A percentile compares a stretch with the other conserved stretches of the same genome.
phyloP scores from a whole-genome alignment of 2,888 invertebrate species.

The Sepioteuthis lessoniana region DNA sequence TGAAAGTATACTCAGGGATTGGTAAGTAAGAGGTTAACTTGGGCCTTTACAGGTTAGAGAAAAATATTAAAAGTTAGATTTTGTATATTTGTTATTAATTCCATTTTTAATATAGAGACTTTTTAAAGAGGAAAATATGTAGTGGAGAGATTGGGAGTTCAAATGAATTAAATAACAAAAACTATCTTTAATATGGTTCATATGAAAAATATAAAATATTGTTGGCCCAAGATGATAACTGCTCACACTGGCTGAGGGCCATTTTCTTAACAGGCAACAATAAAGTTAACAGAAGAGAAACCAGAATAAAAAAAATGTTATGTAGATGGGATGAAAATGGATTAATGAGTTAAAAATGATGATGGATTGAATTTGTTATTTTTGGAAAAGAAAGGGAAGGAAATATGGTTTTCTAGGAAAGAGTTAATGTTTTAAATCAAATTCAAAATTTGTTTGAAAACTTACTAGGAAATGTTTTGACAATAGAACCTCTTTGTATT shows the following conservation, averaged over 20 bases:
- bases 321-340: not conserved
- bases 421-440: too few species aligned
- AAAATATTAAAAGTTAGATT: not conserved
- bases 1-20: too few species aligned
- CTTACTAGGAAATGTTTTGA: too few species aligned
- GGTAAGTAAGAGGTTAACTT: too few species aligned
- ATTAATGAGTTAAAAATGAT: not conserved
- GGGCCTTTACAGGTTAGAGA: not conserved
- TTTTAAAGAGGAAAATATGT: too few species aligned
- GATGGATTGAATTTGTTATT: not conserved
- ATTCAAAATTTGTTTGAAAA: too few species aligned
- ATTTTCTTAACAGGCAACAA: not conserved
- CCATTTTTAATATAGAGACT: not conserved
- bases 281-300: not conserved
- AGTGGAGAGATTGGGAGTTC: not conserved
- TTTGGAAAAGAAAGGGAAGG: not conserved
- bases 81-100: not conserved
- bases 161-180: not conserved
- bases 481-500: too few species aligned
- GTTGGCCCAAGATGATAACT: not conserved
- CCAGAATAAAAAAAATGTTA: not conserved
- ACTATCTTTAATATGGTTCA: not conserved
- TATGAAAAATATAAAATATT: not conserved
- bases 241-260: not conserved
- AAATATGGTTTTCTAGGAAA: too few species aligned